phyloP scores from a whole-genome alignment of 2,888 invertebrate genomes.

The Tenthredo mesomela region DNA sequence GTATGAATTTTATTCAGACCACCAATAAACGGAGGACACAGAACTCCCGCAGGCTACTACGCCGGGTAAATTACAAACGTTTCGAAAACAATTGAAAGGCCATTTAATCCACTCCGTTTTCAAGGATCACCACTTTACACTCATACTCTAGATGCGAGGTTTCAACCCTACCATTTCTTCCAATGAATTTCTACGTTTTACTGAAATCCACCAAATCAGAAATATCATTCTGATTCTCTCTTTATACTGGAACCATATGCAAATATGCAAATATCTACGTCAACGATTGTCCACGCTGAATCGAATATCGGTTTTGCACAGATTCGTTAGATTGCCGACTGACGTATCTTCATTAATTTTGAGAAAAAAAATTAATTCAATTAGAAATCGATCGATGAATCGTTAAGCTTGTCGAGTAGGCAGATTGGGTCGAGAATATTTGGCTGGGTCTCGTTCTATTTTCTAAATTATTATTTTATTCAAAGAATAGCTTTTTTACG shows the following conservation, averaged over 20 bases:
- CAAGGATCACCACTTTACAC: conserved; percentile 24
- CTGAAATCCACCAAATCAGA: neutral
- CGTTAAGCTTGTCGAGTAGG: neutral
- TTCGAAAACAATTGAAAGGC: conserved; percentile 13
- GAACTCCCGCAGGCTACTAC: conserved; percentile 3
- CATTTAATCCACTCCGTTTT: conserved; percentile 18
- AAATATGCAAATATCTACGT: neutral
- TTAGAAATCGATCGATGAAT: neutral
- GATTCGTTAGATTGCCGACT: neutral
- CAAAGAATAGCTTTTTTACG: neutral
- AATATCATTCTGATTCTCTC: neutral
- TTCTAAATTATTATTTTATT: neutral
- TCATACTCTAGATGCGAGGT: neutral
- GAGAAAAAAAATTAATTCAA: neutral
- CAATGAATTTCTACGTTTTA: neutral
- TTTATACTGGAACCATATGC: neutral
- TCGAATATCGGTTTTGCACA: neutral
- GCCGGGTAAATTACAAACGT: neutral
- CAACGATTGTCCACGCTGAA: neutral
- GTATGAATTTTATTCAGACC: conserved; percentile 35
- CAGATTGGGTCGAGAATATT: neutral
- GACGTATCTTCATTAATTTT: neutral
- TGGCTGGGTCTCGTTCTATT: neutral
- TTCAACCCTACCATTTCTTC: neutral
- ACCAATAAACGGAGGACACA: conserved; percentile 11